Evolutionary conservation across 2,113 vertebrate genomes (phyloP), one percentile per base, ranked within the genome.

Genomic region (Pollachius pollachius): DNA sequence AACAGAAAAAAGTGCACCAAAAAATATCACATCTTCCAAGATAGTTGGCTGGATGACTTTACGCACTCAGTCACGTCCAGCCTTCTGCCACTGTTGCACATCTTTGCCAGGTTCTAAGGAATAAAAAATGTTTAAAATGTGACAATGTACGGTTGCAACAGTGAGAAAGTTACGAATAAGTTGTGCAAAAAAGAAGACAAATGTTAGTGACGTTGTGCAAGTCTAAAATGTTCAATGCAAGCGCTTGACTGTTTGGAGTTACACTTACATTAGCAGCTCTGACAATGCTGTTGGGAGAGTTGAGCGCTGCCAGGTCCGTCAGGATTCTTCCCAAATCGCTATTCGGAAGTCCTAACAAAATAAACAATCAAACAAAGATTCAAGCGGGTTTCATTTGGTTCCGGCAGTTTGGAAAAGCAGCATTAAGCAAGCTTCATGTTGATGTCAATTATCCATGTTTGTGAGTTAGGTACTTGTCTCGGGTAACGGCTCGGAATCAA

Each of bases 201-300:
- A 11, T 1, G 41, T 48, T 48, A 13, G 41, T 48, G 8, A 48
- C 41, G 12, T 48, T 48, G 12, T 12, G 41, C 12, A 48, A 48
- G 8, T 48, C 9, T 48, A 12, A 48, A 48, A 2, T 9, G 8
- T 48, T 48, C 54, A 57, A 57, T 57, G 15, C 54, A 61, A 61
- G 15, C 41, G 3, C 5, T 8, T 41, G 1, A 1, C 23, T 11
- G 21, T 41, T 37, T 71, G 12, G 48, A 72, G 8, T 9, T 11
- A 60, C 56, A 84, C 95, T 94, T 86, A 99, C 97, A 83, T 92
- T 95, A 1, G 95, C 94, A 83, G 96, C 94, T 91, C 95, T 93
- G 75, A 93, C 91, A 81, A 99, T 97, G 80, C 95, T 97, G 85
- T 95, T 96, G 63, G 96, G 97, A 81, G 97, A 99, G 92, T 96